Evolutionary conservation across 2,888 invertebrate genomes (phyloP), one percentile per base, ranked within the genome.

Genomic region (Onthophagus sagittarius): DNA sequence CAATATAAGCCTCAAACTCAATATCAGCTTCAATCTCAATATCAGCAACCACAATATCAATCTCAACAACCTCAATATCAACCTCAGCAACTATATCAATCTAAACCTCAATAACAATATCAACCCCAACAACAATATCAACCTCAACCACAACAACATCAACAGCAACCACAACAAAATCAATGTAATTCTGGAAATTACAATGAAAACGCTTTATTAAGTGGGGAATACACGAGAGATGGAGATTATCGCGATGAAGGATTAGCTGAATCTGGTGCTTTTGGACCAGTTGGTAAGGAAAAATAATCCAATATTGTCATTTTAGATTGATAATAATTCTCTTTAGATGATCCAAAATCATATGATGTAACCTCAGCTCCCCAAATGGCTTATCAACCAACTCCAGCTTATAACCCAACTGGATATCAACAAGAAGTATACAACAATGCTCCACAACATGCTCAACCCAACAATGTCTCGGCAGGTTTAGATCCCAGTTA

Each of bases 161-260:
- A 9, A 7, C 23, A 23, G 15, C 67, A 67, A 67, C 67, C 15
- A 6, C 15, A 67, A 67, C 67, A 67, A 15, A 67, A 67, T 23
- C 67, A 23, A 67, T 23, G 3, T 23, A 23, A 23, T 23, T 23
- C 23, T 1, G 23, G 23, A 23, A 23, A 23, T 23, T 77, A 78
- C 71, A 76, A 78, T 63, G 76, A 67, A 32, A 67, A 67, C 7
- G 82, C 81, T 72, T 77, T 85, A 73, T 82, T 84, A 77, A 79
- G 79, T 73, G 84, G 84, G 65, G 83, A 80, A 76, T 84, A 85
- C 80, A 82, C 81, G 73, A 84, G 84, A 71, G 84, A 85, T 78
- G 84, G 84, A 65, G 85, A 86, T 77, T 86, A 84, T 79, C 84
- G 80, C 75, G 86, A 85, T 9, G 86, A 86, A 82, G 86, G 86